Percentiles rank a stretch among this genome's conserved stretches.
These are phyloP conservation scores for Leptinotarsa lineolata DNA, from an alignment of 1,140 invertebrate species.

Conservation along the genomic window DNA sequence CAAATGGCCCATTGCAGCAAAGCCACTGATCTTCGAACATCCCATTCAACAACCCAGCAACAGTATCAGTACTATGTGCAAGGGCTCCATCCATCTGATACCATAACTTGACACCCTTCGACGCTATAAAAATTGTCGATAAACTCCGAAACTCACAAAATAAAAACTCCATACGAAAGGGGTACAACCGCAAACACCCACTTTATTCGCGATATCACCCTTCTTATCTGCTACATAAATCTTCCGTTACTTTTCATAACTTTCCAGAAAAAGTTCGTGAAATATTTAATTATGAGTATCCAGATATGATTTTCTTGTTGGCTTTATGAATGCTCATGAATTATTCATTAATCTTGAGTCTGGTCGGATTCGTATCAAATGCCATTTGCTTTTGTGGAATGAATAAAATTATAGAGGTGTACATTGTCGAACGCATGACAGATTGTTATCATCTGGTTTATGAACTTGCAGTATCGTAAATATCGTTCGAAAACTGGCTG, in stretches of 20 bases:
- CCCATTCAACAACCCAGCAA: too few species aligned
- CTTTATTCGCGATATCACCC: too few species aligned
- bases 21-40: too few species aligned
- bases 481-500: not conserved
- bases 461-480: not conserved
- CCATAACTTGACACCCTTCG: too few species aligned
- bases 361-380: not conserved
- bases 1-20: too few species aligned
- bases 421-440: conserved; percentile 8
- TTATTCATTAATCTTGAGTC: conserved; percentile 3
- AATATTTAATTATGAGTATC: conserved; percentile 4
- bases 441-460: conserved; percentile 2
- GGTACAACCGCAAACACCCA: too few species aligned
- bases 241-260: not conserved
- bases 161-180: too few species aligned
- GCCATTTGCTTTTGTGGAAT: not conserved
- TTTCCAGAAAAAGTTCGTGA: conserved; percentile 2
- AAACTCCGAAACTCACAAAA: too few species aligned
- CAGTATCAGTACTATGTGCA: too few species aligned
- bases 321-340: conserved; percentile 2
- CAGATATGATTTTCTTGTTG: conserved; percentile 8
- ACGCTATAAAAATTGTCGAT: too few species aligned
- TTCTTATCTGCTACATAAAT: not conserved
- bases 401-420: conserved; percentile 8
- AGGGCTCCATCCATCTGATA: too few species aligned